Percentiles rank a stretch among this genome's conserved stretches.
These are phyloP conservation scores for Cosmia trapezina DNA, from an alignment of 2,888 invertebrate species.

Conservation along the genomic window DNA sequence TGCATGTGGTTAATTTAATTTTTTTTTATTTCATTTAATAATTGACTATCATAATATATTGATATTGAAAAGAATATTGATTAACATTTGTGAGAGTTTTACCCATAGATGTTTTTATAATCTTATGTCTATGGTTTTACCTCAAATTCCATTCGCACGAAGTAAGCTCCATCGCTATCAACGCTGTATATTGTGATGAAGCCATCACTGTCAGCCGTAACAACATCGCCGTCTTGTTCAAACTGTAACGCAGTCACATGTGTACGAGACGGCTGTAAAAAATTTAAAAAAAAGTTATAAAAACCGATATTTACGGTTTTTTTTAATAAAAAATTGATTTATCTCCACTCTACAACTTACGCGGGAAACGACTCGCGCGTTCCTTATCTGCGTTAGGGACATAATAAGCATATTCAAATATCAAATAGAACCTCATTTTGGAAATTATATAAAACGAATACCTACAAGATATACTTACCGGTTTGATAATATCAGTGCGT, in stretches of 20 bases:
- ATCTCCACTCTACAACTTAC: slow-evolving; percentile 46
- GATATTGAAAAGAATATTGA: too few species aligned
- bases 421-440: slow-evolving; percentile 12
- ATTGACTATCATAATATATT: too few species aligned
- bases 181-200: slow-evolving; percentile 97
- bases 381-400: slow-evolving; percentile 37
- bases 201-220: slow-evolving; percentile 97
- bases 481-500: slow-evolving; percentile 96
- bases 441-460: neutral
- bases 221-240: slow-evolving; percentile 97
- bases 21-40: too few species aligned
- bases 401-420: slow-evolving; percentile 42
- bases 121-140: too few species aligned
- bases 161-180: slow-evolving; percentile 96
- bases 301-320: slow-evolving; percentile 30
- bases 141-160: slow-evolving; percentile 96
- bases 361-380: slow-evolving; percentile 42
- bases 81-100: slow-evolving; percentile 22
- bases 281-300: slow-evolving; percentile 1
- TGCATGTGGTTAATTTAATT: too few species aligned
- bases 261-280: slow-evolving; percentile 93
- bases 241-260: slow-evolving; percentile 97
- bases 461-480: slow-evolving; percentile 87
- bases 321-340: neutral
- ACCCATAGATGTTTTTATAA: too few species aligned